Evolutionary conservation across 2,113 vertebrate species (phyloP), one percentile per base, ranked within the genome.

Genomic region (Microcebus tavaratra): DNA sequence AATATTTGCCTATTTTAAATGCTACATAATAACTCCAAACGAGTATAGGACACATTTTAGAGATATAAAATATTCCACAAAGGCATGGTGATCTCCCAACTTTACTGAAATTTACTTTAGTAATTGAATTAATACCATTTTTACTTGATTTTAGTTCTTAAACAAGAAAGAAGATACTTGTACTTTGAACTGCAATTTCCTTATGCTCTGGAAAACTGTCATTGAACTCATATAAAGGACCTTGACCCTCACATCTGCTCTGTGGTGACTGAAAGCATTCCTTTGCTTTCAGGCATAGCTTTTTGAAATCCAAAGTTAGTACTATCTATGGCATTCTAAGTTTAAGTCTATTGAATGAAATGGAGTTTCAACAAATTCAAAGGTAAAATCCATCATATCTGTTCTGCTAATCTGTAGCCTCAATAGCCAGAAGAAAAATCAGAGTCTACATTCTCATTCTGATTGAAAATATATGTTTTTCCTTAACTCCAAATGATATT

Each of bases 401-500:
- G 3, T 68, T 89, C 14, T 70, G 14, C 21, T 81, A 72, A 72
- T 65, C 61, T 70, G 53, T 85, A 73, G 31, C 45, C 27, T 92
- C 92, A 25, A n/a, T 59, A 83, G 25, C 70, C 2, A 4, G 95
- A 91, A 42, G 73, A 78, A 76, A 94, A 31, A 36, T 8, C 1
- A 50, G 42, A 96, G 78, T 83, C 61, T 39, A 68, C 91, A 39
- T 86, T 91, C 25, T 89, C 25, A 80, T 80, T 83, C 50, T 86
- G 48, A 87, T 9, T 95, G 55, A 90, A 95, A 84, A 95, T 55
- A 36, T 15, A 87, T 79, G 78, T 14, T 89, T 34, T 96, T 81
- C 34, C 21, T 93, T 96, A 25, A 76, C 57, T 87, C 94, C 48
- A 95, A 80, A 15, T 2, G 36, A 59, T 95, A 88, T 78, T 80